These are phyloP conservation scores for Spodoptera littoralis DNA, from an alignment of 2,888 invertebrate genomes.

Conservation along the genomic window DNA sequence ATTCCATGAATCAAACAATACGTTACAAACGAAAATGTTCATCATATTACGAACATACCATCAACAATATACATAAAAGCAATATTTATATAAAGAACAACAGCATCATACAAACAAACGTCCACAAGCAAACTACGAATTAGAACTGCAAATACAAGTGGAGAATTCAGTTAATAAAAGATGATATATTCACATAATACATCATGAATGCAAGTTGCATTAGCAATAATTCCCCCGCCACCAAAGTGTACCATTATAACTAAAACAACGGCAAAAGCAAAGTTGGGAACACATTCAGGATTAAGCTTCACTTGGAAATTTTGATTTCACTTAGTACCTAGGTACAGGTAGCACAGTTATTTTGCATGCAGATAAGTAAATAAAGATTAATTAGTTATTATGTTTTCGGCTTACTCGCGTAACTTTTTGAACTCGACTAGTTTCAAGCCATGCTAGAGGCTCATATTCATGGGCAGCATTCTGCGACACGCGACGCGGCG, in stretches of 20 bases:
- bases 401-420: no score
- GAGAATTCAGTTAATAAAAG: constrained; percentile 50
- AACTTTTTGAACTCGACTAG: no score
- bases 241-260: constrained; percentile 80
- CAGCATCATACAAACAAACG: constrained; percentile 33
- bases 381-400: no score
- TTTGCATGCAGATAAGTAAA: no score
- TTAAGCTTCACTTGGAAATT: constrained; percentile 73
- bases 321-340: constrained; percentile 59
- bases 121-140: constrained; percentile 37
- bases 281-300: constrained; percentile 77
- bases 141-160: constrained; percentile 44
- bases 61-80: constrained; percentile 9
- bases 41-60: no score
- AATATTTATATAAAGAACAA: constrained; percentile 10
- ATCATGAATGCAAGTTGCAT: constrained; percentile 67
- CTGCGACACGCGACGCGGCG: no score
- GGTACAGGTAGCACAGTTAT: no score
- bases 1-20: no score
- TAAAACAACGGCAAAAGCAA: constrained; percentile 75
- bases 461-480: no score
- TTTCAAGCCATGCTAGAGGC: no score
- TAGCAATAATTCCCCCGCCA: constrained; percentile 74
- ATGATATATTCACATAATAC: constrained; percentile 58
- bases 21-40: background rate